Evolutionary conservation across 2,113 vertebrate species (phyloP).

Genomic region (Drymodes brunneopygia): DNA sequence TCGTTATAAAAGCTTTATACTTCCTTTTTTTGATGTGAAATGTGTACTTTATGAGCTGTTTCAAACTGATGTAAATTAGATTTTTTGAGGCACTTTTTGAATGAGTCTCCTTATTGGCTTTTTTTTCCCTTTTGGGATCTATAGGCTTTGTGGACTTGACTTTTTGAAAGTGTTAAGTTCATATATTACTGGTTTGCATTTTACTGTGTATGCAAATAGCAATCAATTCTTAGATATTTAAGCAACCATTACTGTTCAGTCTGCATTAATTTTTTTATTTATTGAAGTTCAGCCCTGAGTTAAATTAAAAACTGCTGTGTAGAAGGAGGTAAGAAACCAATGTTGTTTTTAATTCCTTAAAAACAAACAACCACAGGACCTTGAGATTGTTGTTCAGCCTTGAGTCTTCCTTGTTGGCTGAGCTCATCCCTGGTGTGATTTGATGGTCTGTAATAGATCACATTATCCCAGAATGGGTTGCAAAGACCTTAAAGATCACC

Average conservation of each 20-base stretch:
- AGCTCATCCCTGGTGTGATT: background rate
- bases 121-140: background rate
- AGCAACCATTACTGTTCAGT: background rate
- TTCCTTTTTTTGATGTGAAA: background rate
- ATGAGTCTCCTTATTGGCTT: background rate
- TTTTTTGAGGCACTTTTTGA: background rate
- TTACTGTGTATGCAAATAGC: background rate
- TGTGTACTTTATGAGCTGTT: background rate
- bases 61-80: background rate
- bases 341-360: background rate
- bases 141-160: background rate
- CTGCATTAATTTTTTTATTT: background rate
- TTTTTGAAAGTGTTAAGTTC: background rate
- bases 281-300: background rate
- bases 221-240: background rate
- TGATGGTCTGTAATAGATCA: background rate
- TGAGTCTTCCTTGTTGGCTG: background rate
- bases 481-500: background rate
- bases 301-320: background rate
- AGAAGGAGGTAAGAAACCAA: background rate
- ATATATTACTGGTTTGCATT: background rate
- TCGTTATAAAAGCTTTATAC: background rate
- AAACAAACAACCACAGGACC: background rate
- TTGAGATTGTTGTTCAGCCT: background rate
- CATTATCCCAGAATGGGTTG: background rate